Evolutionary conservation across 2,888 invertebrate species (phyloP).

Genomic region (Watsonalla cultraria): DNA sequence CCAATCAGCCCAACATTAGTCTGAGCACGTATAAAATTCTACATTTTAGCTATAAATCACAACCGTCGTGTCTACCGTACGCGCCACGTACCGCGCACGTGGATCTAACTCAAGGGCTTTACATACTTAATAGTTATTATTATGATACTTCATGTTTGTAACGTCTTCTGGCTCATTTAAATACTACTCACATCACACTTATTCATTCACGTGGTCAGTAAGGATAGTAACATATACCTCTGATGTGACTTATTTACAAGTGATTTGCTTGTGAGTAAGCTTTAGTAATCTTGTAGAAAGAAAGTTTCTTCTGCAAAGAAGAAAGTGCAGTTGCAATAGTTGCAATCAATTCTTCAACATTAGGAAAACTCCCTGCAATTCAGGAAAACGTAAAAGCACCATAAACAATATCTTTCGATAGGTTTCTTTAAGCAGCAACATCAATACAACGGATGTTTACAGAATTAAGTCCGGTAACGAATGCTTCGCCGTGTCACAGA

Average conservation of each 20-base stretch:
- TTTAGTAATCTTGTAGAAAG: no score
- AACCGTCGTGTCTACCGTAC: conserved; percentile 2
- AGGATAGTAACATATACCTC: not conserved
- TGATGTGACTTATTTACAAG: no score
- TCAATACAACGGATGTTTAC: conserved; percentile 17
- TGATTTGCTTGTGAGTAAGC: no score
- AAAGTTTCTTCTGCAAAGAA: no score
- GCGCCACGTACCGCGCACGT: conserved; percentile 2
- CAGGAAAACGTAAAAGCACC: no score
- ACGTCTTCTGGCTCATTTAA: not conserved
- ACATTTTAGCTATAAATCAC: not conserved
- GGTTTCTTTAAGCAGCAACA: no score
- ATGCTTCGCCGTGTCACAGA: conserved; percentile 13
- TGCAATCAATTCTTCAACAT: no score
- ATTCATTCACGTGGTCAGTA: not conserved
- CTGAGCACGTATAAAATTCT: not conserved
- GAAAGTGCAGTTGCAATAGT: no score
- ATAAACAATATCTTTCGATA: no score
- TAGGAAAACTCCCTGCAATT: no score
- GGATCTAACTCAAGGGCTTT: not conserved
- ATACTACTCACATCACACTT: not conserved
- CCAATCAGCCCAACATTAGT: not conserved
- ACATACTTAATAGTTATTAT: not conserved
- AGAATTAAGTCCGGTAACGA: conserved; percentile 18
- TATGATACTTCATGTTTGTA: not conserved